These are phyloP conservation scores for Holacanthella duospinosa DNA, from an alignment of 2,888 invertebrate genomes.

Conservation along the genomic window DNA sequence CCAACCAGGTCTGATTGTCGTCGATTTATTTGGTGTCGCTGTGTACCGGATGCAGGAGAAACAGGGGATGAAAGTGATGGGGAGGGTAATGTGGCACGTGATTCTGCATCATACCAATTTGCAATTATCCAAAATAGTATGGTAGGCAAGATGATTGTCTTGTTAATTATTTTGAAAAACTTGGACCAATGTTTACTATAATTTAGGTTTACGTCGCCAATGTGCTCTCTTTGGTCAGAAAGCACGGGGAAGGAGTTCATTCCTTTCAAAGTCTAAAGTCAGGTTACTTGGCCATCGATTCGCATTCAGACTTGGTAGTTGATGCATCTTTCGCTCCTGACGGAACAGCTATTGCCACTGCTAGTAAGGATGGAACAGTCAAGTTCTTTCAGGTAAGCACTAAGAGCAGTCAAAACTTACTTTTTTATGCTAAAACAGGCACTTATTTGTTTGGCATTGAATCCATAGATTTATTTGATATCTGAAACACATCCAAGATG, in stretches of 20 bases:
- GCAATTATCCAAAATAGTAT: conserved; percentile 66
- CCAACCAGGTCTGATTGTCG: conserved; percentile 42
- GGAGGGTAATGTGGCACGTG: conserved; percentile 47
- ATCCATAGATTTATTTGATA: background rate
- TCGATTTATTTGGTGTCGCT: conserved; percentile 88
- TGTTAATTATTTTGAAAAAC: too few species aligned
- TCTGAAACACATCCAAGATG: conserved; percentile 52
- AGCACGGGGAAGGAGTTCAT: conserved; percentile 44
- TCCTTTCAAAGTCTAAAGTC: conserved; percentile 43
- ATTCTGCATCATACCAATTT: conserved; percentile 63
- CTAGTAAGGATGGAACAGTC: conserved; percentile 75
- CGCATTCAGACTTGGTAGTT: conserved; percentile 56
- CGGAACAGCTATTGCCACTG: conserved; percentile 85
- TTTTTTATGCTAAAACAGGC: too few species aligned
- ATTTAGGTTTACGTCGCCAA: conserved; percentile 49
- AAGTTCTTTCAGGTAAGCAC: conserved; percentile 70
- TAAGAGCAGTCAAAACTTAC: too few species aligned
- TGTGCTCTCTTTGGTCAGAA: conserved; percentile 44
- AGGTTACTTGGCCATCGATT: conserved; percentile 50
- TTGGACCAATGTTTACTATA: too few species aligned
- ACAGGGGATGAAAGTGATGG: conserved; percentile 26
- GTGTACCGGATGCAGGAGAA: conserved; percentile 60
- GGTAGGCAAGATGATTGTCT: too few species aligned
- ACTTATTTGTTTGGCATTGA: too few species aligned
- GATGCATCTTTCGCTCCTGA: conserved; percentile 88